Evolutionary conservation across 2,888 invertebrate species (phyloP).

Genomic region (Therioaphis trifolii): DNA sequence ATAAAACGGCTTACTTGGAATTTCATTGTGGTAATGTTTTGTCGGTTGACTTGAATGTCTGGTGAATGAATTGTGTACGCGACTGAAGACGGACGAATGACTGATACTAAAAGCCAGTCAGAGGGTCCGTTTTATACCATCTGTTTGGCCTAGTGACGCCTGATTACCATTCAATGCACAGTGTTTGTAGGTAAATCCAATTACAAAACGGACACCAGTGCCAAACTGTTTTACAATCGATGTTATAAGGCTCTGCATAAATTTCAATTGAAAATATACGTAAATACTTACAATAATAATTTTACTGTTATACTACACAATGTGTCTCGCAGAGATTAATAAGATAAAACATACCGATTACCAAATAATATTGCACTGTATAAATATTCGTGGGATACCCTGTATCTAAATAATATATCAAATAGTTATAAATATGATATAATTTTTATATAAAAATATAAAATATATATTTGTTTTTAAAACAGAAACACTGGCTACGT

Average conservation of each 20-base stretch:
- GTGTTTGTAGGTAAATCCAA: neutral
- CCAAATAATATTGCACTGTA: no score
- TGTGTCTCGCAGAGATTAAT: no score
- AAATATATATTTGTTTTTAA: no score
- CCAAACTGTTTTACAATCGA: neutral
- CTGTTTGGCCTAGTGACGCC: conserved; percentile 6
- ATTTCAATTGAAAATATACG: neutral
- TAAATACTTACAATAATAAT: no score
- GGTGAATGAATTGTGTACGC: neutral
- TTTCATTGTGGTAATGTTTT: conserved; percentile 31
- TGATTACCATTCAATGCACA: neutral
- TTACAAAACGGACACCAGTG: conserved; percentile 17
- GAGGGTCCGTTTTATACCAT: conserved; percentile 32
- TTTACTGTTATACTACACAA: no score
- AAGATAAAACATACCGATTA: no score
- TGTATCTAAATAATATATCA: no score
- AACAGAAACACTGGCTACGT: no score
- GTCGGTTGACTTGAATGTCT: neutral
- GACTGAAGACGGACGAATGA: conserved; percentile 16
- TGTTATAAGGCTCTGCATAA: neutral
- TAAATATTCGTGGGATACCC: no score
- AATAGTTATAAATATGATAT: no score
- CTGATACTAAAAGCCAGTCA: neutral
- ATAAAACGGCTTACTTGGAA: conserved; percentile 32
- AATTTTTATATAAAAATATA: no score